Evolutionary conservation across 2,797 vertebrate genomes (phyloP).

Genomic region (Mastacembelus armatus): DNA sequence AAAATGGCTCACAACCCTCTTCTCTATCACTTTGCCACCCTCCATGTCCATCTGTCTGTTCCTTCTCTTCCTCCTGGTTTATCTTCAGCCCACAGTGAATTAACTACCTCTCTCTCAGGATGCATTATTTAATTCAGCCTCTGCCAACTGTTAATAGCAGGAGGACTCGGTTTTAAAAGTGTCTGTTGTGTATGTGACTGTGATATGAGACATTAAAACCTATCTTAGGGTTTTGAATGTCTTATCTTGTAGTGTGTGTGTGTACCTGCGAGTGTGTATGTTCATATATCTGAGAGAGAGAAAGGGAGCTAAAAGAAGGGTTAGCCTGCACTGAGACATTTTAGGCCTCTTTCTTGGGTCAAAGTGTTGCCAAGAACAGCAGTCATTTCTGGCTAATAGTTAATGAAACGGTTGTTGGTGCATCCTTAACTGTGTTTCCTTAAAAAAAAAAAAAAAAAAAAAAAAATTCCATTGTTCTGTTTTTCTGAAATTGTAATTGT

Average conservation of each 20-base stretch:
- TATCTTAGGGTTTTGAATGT: constrained; percentile 46
- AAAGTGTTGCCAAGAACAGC: constrained; percentile 59
- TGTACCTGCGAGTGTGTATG: constrained; percentile 52
- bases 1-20: constrained; percentile 54
- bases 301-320: constrained; percentile 46
- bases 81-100: constrained; percentile 60
- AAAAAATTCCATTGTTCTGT: constrained; percentile 33
- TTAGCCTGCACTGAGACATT: constrained; percentile 46
- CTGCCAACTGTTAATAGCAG: constrained; percentile 56
- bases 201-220: constrained; percentile 50
- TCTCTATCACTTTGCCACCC: constrained; percentile 57
- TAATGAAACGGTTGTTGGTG: constrained; percentile 40
- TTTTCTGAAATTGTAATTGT: constrained; percentile 56
- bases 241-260: constrained; percentile 54
- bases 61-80: constrained; percentile 32
- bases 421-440: constrained; percentile 27
- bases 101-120: constrained; percentile 52
- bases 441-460: neutral
- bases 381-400: constrained; percentile 59
- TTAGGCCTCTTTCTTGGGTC: constrained; percentile 61
- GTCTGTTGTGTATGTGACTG: constrained; percentile 36
- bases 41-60: constrained; percentile 42
- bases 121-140: constrained; percentile 47
- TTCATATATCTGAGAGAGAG: constrained; percentile 54
- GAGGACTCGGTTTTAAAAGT: constrained; percentile 41